Percentiles rank a stretch among this genome's conserved stretches.
These are phyloP conservation scores for Pseudomyrmex flavicornis DNA, from an alignment of 1,140 invertebrate genomes.

Conservation along the genomic window DNA sequence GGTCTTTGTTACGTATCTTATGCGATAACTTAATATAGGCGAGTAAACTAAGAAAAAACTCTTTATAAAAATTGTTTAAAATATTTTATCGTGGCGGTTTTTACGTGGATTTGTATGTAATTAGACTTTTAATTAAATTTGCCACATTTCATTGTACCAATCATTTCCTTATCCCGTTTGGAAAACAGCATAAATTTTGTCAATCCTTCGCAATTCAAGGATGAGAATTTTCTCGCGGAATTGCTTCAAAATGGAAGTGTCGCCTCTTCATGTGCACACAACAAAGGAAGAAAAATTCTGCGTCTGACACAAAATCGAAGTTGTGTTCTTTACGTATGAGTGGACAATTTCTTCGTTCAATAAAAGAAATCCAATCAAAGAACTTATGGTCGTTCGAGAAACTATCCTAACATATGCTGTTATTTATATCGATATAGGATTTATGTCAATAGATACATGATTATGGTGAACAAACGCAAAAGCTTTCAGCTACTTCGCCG, in stretches of 20 bases:
- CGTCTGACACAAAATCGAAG: constrained; percentile 27
- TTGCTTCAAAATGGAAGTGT: constrained; percentile 37
- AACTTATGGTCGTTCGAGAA: not conserved
- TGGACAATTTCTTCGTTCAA: constrained; percentile 22
- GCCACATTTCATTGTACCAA: not conserved
- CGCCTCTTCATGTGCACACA: not conserved
- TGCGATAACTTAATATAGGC: not conserved
- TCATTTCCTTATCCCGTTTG: no score
- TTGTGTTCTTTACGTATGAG: constrained; percentile 5
- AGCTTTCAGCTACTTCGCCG: constrained; percentile 11
- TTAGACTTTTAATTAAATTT: no score
- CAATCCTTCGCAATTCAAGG: constrained; percentile 20
- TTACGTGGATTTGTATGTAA: no score
- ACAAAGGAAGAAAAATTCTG: constrained; percentile 32
- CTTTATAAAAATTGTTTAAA: no score
- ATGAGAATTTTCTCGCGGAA: constrained; percentile 14
- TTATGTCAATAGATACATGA: constrained; percentile 7
- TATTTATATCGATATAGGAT: not conserved
- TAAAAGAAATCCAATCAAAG: constrained; percentile 10
- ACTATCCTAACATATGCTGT: not conserved
- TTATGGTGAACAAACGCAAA: constrained; percentile 22
- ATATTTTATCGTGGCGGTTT: no score
- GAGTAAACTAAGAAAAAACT: not conserved
- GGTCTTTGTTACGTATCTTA: not conserved
- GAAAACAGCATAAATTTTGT: not conserved